Conservation (phyloP, 2,113 vertebrate species). For the Sphaerodactylus townsendi region DNA sequence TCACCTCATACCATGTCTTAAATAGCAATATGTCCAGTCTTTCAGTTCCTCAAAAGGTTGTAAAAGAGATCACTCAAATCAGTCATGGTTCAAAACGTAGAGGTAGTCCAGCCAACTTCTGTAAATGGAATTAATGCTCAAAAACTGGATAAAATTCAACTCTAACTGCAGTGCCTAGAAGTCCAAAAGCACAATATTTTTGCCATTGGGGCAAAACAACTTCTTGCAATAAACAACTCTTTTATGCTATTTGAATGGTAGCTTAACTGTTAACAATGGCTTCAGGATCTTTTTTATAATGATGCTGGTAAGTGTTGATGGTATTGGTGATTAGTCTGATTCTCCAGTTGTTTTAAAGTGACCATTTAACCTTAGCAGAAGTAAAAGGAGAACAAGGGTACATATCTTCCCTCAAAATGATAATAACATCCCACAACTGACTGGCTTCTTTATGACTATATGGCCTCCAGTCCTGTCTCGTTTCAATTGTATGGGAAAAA, state of each 20-base stretch:
- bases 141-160: too few relatives aligned
- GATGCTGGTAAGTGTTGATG: neutral
- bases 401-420: neutral
- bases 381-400: too few relatives aligned
- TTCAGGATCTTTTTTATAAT: neutral
- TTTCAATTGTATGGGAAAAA: neutral
- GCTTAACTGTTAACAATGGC: neutral
- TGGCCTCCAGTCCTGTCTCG: neutral
- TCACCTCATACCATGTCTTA: neutral
- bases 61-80: too few relatives aligned
- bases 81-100: too few relatives aligned
- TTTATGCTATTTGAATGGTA: constrained; percentile 6
- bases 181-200: constrained; percentile 2
- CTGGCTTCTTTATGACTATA: neutral
- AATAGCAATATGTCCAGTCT: neutral
- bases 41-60: neutral
- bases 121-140: too few relatives aligned
- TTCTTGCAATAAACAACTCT: neutral
- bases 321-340: fast-evolving
- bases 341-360: neutral
- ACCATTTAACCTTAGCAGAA: neutral
- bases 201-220: neutral
- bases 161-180: too few relatives aligned
- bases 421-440: neutral
- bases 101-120: too few relatives aligned